A percentile compares a stretch with the other conserved stretches of the same genome.
Evolutionary conservation across 35 echinoderm and acorn worm species (phyloP).

Genomic region (Strongylocentrotus purpuratus): DNA sequence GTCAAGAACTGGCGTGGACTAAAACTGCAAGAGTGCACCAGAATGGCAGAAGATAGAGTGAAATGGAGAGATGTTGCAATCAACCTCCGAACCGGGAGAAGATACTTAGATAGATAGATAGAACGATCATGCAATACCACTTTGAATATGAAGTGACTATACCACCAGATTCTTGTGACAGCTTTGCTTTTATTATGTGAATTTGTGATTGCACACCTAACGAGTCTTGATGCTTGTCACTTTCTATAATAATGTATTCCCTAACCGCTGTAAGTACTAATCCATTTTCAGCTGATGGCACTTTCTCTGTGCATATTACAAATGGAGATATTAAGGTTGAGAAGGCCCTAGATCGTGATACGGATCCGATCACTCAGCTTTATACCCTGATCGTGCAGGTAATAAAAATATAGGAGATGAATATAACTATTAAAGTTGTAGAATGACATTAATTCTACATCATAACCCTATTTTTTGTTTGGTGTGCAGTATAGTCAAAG

Average conservation of each 20-base stretch:
- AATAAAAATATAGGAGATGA: not conserved
- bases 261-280: too few species aligned
- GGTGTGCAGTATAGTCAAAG: too few species aligned
- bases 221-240: not conserved
- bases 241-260: not conserved
- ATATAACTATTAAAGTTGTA: too few species aligned
- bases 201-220: not conserved
- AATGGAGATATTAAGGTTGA: not conserved
- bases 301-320: not conserved
- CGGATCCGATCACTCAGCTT: not conserved
- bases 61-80: too few species aligned
- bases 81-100: too few species aligned
- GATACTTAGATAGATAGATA: too few species aligned
- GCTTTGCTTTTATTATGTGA: not conserved
- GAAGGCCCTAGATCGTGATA: not conserved
- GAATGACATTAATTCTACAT: too few species aligned
- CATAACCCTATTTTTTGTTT: too few species aligned
- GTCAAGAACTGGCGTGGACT: too few species aligned
- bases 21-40: too few species aligned
- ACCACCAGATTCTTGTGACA: not conserved
- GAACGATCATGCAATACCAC: not conserved
- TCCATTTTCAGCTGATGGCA: not conserved
- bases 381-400: conserved; percentile 13
- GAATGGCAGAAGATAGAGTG: too few species aligned
- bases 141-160: not conserved